phyloP scores from a whole-genome alignment of 2,113 vertebrate species.

The Cheilinus undulatus region DNA sequence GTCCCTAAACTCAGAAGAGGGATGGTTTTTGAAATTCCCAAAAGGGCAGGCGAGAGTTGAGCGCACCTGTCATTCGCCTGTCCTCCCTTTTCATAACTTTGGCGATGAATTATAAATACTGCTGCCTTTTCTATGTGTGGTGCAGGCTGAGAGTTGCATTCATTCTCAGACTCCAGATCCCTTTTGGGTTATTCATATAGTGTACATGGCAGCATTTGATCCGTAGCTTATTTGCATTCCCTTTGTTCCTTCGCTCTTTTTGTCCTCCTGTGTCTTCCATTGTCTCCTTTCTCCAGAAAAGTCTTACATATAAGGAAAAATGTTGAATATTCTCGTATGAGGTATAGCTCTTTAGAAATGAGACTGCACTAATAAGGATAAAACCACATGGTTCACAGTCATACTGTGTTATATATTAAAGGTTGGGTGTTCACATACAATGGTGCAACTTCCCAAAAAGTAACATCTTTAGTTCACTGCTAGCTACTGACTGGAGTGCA shows the following conservation, averaged over 20 bases:
- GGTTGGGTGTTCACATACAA: too few relatives aligned
- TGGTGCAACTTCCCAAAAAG: too few relatives aligned
- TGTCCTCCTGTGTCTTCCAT: slow-evolving; percentile 21
- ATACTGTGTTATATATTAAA: too few relatives aligned
- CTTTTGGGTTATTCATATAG: slow-evolving; percentile 79
- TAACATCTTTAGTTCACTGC: too few relatives aligned
- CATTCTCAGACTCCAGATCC: slow-evolving; percentile 21
- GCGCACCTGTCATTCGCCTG: slow-evolving; percentile 62
- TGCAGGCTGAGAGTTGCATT: slow-evolving; percentile 1
- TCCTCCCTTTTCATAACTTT: slow-evolving; percentile 66
- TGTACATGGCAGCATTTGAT: slow-evolving; percentile 62
- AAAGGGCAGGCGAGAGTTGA: slow-evolving; percentile 37
- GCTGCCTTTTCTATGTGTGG: slow-evolving; percentile 41
- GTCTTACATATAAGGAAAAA: slow-evolving; percentile 35
- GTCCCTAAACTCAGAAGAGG: slow-evolving; percentile 21
- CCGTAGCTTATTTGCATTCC: slow-evolving; percentile 73
- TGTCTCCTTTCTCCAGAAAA: slow-evolving; percentile 24
- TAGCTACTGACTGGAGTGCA: too few relatives aligned
- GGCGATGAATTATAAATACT: slow-evolving; percentile 73
- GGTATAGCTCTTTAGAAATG: too few relatives aligned
- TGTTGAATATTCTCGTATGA: too few relatives aligned
- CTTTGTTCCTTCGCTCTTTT: slow-evolving; percentile 67
- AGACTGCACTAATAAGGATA: too few relatives aligned
- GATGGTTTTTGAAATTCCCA: slow-evolving; percentile 42
- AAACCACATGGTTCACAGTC: too few relatives aligned